phyloP scores from a whole-genome alignment of 2,113 vertebrate species.

The Meriones unguiculatus region DNA sequence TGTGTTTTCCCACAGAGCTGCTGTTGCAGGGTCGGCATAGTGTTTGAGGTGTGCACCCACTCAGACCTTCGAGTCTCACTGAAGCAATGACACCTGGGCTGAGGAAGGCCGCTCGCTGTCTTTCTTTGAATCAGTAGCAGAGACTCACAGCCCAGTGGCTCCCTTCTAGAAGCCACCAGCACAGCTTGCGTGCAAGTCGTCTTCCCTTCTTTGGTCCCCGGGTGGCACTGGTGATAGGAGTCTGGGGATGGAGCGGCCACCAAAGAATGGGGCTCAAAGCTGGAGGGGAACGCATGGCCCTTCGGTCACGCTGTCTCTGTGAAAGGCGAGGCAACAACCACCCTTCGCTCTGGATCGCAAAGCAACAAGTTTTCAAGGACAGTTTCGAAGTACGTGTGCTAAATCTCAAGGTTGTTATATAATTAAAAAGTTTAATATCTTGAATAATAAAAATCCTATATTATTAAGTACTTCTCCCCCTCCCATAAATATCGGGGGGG shows the following conservation, averaged over 20 bases:
- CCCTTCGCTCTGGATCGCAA: not conserved
- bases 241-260: not conserved
- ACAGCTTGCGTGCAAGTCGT: not conserved
- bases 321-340: not conserved
- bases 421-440: constrained; percentile 59
- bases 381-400: not conserved
- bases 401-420: constrained; percentile 49
- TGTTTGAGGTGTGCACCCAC: not conserved
- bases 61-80: not conserved
- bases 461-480: constrained; percentile 55
- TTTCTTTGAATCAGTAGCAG: not conserved
- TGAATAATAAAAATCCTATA: constrained; percentile 49
- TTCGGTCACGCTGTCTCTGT: not conserved
- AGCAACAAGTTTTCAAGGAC: not conserved
- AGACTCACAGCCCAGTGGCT: not conserved
- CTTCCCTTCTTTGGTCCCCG: not conserved
- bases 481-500: not conserved
- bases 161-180: not conserved
- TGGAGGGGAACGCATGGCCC: not conserved
- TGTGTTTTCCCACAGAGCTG: not conserved
- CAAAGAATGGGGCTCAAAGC: not conserved
- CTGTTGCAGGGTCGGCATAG: not conserved
- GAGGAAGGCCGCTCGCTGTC: not conserved
- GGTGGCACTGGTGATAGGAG: not conserved
- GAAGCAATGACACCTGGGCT: not conserved